These are phyloP conservation scores for Darevskia nairensis DNA, from an alignment of 2,797 vertebrate species.

Conservation along the genomic window DNA sequence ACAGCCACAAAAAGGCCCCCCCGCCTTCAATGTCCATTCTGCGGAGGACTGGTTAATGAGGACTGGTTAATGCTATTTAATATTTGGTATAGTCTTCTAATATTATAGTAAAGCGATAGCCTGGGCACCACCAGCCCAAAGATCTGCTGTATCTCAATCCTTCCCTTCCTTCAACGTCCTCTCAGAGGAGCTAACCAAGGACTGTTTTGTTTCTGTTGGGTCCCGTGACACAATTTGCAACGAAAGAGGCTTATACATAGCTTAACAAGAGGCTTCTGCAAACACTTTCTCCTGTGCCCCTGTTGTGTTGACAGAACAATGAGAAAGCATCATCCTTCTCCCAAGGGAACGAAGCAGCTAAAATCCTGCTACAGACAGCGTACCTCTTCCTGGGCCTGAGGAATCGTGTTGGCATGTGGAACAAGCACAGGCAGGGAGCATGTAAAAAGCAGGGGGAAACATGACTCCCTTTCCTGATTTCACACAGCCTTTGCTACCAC, in stretches of 20 bases:
- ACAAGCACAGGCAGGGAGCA: neutral
- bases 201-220: neutral
- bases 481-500: neutral
- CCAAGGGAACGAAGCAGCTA: neutral
- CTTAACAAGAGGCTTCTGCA: constrained; percentile 3
- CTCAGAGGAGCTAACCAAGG: neutral
- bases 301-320: too few species aligned
- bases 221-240: constrained; percentile 1
- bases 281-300: too few species aligned
- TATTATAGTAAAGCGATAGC: neutral
- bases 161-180: neutral
- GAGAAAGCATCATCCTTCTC: neutral
- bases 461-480: neutral
- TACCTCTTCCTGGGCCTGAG: neutral
- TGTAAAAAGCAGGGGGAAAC: neutral
- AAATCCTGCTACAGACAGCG: neutral
- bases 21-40: neutral
- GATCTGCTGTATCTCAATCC: neutral
- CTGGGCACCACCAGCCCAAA: neutral
- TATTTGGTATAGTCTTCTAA: neutral
- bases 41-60: neutral
- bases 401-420: too few species aligned
- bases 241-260: neutral
- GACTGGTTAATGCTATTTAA: neutral
- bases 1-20: neutral